phyloP scores from a whole-genome alignment of 2,113 vertebrate species.

The Nyctereutes procyonoides region DNA sequence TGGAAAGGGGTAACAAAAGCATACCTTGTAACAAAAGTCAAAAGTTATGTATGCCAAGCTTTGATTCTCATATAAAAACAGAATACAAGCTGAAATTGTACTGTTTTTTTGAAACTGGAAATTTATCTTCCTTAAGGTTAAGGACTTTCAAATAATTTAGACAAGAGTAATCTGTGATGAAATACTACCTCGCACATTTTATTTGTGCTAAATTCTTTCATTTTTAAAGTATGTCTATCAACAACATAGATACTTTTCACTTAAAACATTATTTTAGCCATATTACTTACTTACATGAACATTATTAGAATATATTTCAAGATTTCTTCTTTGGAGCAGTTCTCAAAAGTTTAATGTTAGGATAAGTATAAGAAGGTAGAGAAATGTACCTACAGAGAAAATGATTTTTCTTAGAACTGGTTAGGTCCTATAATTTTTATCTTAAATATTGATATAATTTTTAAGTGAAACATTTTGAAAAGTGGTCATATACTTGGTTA shows the following conservation, averaged over 20 bases:
- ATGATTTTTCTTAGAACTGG: background rate
- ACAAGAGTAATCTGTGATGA: background rate
- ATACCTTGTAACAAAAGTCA: background rate
- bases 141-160: background rate
- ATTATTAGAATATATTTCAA: conserved; percentile 1
- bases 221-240: conserved; percentile 35
- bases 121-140: background rate
- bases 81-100: background rate
- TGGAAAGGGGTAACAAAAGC: background rate
- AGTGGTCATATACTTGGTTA: background rate
- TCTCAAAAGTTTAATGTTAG: background rate
- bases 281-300: background rate
- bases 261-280: background rate
- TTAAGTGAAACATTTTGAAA: conserved; percentile 4
- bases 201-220: conserved; percentile 41
- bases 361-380: background rate
- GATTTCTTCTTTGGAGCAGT: conserved; percentile 19
- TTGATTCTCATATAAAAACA: conserved; percentile 48
- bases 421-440: background rate
- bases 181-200: background rate
- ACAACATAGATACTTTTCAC: background rate
- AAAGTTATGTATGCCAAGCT: background rate
- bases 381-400: background rate
- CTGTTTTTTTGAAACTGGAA: background rate
- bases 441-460: conserved; percentile 16